Base-by-base conservation (phyloP, 2,888 invertebrate species). In the Catocala sponsa region DNA sequence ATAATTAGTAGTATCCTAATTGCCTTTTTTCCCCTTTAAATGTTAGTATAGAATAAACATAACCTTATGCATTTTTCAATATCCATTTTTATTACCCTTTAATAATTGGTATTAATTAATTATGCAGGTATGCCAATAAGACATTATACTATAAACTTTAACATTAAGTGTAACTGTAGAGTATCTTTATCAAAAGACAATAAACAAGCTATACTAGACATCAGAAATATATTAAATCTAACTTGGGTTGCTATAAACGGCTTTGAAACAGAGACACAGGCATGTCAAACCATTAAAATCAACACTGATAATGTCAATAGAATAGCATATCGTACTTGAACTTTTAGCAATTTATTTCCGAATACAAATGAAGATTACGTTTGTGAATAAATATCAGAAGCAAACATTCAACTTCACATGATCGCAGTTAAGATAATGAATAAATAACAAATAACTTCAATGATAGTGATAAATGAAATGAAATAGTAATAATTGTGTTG, bases 291-390 rank as follows among this genome's bases (percentile, higher is more conserved):
- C 44, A 63, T 62, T 59, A 53, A 57, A 57, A 42, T 13, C 44
- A 12, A 65, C 55, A 59, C 52, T 63, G 59, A 51, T 69, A 69
- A 76, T 77, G 75, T 67, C 75, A 74, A 63, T 65, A 59, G 61
- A 63, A 57, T 63, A 62, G 61, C 49, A 65, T 65, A 58, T 62
- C 60, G 63, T 74, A 69, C 72, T 75, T 77, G 75, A 77, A 77
- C 75, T 74, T 76, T 76, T 68, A 60, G 58, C 61, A 74, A 74
- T 76, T 73, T 76, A 74, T 76, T 68, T 74, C 68, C 65, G 68
- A 74, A 70, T 44, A 47, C 32, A 67, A 59, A 57, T 60, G 41
- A 53, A 35, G 70, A 76, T 75, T 62, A 63, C 44, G 64, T 52
- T 67, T 47, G 58, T 51, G 38, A 73, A 73, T 74, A 74, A 76